Evolutionary conservation across 1,140 invertebrate genomes (phyloP).

Genomic region (Papilio xuthus): DNA sequence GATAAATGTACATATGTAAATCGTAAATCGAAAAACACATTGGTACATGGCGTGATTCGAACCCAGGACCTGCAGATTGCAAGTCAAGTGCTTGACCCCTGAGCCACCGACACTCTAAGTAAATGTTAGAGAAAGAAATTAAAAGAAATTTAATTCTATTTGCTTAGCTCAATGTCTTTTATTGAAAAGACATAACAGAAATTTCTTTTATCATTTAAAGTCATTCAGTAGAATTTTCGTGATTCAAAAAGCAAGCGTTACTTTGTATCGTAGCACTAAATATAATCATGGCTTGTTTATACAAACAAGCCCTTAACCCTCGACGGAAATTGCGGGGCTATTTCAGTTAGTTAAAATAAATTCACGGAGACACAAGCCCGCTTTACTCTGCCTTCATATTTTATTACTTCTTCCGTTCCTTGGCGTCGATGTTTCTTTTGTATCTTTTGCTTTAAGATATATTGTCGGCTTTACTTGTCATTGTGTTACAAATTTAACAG

Average conservation of each 20-base stretch:
- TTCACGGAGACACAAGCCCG: conserved; percentile 52
- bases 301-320: conserved; percentile 46
- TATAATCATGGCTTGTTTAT: conserved; percentile 38
- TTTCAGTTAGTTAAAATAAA: conserved; percentile 63
- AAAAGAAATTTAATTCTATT: too few species aligned
- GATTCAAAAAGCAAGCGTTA: background rate
- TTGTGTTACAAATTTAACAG: background rate
- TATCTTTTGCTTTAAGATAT: conserved; percentile 7
- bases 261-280: conserved; percentile 29
- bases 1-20: too few species aligned
- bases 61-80: too few species aligned
- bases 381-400: conserved; percentile 58
- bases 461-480: background rate
- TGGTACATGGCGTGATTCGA: too few species aligned
- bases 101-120: too few species aligned
- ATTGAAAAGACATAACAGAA: too few species aligned
- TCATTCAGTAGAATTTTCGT: background rate
- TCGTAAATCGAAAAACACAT: too few species aligned
- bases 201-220: too few species aligned
- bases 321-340: conserved; percentile 56
- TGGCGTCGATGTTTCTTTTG: conserved; percentile 31
- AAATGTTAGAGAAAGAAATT: too few species aligned
- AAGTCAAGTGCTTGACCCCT: too few species aligned
- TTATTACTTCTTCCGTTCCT: conserved; percentile 59
- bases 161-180: too few species aligned